Base-by-base conservation (phyloP, 1,140 invertebrate species). In the Magallana ariakensis region DNA sequence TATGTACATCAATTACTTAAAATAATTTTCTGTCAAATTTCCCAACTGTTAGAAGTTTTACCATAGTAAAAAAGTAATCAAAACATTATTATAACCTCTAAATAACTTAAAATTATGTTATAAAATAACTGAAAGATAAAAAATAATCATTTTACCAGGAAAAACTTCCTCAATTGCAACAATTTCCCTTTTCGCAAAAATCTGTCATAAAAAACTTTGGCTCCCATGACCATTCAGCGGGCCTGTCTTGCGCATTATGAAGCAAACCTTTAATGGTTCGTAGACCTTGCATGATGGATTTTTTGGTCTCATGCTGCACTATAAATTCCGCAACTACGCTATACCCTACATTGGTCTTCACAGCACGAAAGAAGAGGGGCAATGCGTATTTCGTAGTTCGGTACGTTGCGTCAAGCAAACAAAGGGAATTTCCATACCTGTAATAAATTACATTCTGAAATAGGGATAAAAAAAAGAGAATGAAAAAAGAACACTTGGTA, bases 381-480 rank as follows among this genome's bases (percentile, higher is more conserved):
- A 88, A 81, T 19, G 89, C 75, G 83, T 89, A 89, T 33, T 88
- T 88, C 15, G 87, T 88, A 57, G 81, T 86, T 16, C 83, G 22
- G 85, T 89, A 89, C n/a, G 89, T 85, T 57, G 89, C 80, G 85
- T 89, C 89, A 22, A 89, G 84, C 15, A 88, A 57, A 33, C 86
- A 85, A 53, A 85, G 60, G n/a, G 84, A 80, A 33, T 85, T 85
- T 26, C 84, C 66, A 85, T 85, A 85, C 33, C 84, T 85, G 53
- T 13, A 80, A 85, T 46, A 26, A 85, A 60, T 60, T 60, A n/a
- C 58, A 60, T 60, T 46, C 15, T 15, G 15, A 16, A 15, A 15
- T 60, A 60, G 15, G 58, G 58, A 16, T 13, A 15, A 15, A 15
- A 60, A 60, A 60, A 60, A 1, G 15, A 62, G 15, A 62, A 62